Evolutionary conservation across 2,888 invertebrate species (phyloP), one percentile per base, ranked within the genome.

Genomic region (Meteorus cinctellus): DNA sequence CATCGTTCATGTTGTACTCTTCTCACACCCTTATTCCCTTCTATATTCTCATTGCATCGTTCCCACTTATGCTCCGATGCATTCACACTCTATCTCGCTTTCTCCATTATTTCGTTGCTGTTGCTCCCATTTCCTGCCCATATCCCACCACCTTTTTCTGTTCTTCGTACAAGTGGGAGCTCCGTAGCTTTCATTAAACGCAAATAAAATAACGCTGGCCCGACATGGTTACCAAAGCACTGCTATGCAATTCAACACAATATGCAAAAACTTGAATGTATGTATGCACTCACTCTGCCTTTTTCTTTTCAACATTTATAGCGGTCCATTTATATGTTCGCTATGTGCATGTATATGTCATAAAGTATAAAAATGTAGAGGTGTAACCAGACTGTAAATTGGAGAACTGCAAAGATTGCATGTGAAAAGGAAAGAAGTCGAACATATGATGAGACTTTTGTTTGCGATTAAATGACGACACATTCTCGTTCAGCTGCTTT

Each of bases 171-270:
- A 55, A 67, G 34, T 34, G 34, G 24, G 34, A 41, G 41, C 41
- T 12, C 12, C 41, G 41, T 60, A 76, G 77, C 78, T 81, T 79
- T 81, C 74, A 80, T 81, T 75, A 79, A 78, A 72, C 76, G 63
- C 68, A 77, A 81, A 81, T 80, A 80, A 81, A 81, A 79, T 81
- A 78, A 79, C 75, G 75, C 76, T 66, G 70, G 73, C 74, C 91
- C 90, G 67, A 45, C 60, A 45, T 41, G 66, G 73, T 68, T 63
- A 76, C 41, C 62, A 36, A 66, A 70, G 59, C 68, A 60, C 76
- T 27, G 60, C 59, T 65, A 66, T 63, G 45, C 51, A 27, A 45
- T 60, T 55, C 67, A 55, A 55, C 62, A 62, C 29, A 62, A 31
- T n/a, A 31, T 62, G 31, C 62, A 62, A 29, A 14, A 62, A 41